Evolutionary conservation across 2,113 vertebrate genomes (phyloP).

Genomic region (Passer domesticus): DNA sequence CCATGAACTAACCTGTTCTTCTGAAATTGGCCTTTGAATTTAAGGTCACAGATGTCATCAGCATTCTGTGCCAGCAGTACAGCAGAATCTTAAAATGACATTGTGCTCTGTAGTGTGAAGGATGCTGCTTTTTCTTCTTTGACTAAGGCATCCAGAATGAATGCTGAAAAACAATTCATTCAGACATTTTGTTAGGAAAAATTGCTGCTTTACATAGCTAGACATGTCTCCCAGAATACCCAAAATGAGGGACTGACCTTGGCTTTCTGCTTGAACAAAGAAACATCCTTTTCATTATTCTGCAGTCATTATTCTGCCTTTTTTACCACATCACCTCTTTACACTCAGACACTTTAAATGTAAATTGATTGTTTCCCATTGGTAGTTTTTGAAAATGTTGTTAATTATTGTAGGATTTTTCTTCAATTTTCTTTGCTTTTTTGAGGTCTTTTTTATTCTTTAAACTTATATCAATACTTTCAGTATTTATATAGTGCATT

Average conservation of each 20-base stretch:
- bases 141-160: not conserved
- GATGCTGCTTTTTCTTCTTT: not conserved
- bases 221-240: not conserved
- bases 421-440: not conserved
- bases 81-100: not conserved
- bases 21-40: not conserved
- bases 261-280: not conserved
- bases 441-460: not conserved
- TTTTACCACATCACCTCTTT: not conserved
- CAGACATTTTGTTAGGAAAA: not conserved
- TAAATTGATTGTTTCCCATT: not conserved
- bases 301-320: not conserved
- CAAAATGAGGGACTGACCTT: not conserved
- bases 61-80: not conserved
- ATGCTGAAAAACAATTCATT: not conserved
- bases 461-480: not conserved
- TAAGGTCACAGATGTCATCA: not conserved
- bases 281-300: not conserved
- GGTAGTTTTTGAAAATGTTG: not conserved
- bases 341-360: not conserved
- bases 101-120: not conserved
- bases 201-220: not conserved
- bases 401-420: not conserved
- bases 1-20: not conserved
- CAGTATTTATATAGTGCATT: not conserved